A percentile compares a stretch with the other conserved stretches of the same genome.
Conservation (phyloP, 64 coral and sea anemone genomes). For the Pocillopora damicornis region DNA sequence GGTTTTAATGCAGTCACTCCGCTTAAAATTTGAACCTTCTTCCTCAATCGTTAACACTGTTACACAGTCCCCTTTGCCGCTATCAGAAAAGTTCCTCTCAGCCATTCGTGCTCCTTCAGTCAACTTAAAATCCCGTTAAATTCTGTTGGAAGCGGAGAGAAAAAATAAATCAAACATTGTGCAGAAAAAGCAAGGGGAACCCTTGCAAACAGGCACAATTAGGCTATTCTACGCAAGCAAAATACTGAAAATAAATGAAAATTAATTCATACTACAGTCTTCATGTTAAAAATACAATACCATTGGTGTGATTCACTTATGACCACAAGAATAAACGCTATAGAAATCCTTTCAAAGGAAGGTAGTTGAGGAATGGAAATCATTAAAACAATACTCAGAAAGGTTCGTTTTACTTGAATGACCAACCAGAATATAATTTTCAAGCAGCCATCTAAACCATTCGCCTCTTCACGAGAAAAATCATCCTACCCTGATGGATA, state of each 20-base stretch:
- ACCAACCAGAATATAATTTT: too few species aligned
- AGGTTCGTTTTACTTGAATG: too few species aligned
- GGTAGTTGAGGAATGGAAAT: too few species aligned
- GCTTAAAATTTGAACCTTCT: background rate
- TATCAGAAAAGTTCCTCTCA: background rate
- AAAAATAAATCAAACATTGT: background rate
- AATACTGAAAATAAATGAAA: too few species aligned
- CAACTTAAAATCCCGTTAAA: background rate
- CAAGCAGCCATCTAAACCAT: background rate
- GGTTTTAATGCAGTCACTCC: background rate
- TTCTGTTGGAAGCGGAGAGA: background rate
- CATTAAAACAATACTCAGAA: too few species aligned
- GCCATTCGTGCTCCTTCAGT: background rate
- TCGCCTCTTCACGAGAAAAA: background rate
- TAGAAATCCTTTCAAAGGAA: background rate
- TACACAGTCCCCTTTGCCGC: background rate
- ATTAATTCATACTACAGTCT: too few species aligned
- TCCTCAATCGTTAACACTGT: background rate
- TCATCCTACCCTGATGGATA: background rate
- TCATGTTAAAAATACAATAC: background rate
- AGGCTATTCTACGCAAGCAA: background rate
- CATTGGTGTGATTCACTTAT: background rate
- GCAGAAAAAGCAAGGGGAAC: background rate
- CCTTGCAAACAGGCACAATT: background rate
- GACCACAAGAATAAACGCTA: background rate